Evolutionary conservation across 1,140 invertebrate genomes (phyloP).

Genomic region (Heliothis virescens): DNA sequence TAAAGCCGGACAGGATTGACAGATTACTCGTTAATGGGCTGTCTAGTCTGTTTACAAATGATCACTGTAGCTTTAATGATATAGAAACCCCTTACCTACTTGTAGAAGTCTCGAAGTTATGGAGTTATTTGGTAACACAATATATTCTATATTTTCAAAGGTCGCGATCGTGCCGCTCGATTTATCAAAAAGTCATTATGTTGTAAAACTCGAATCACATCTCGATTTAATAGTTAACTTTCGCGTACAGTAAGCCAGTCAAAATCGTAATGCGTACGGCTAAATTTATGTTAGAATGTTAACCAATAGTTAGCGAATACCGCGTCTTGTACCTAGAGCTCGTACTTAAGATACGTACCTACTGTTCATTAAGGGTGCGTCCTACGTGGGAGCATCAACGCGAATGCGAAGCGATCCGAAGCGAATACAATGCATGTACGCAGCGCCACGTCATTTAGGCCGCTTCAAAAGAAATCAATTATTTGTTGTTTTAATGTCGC

Average conservation of each 20-base stretch:
- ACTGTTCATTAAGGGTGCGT: slow-evolving; percentile 13
- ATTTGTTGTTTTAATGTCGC: too few relatives aligned
- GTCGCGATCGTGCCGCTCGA: too few relatives aligned
- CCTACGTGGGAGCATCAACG: too few relatives aligned
- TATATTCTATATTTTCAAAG: too few relatives aligned
- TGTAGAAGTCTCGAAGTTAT: not conserved
- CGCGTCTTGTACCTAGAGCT: slow-evolving; percentile 17
- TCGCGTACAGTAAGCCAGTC: not conserved
- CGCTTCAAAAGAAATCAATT: too few relatives aligned
- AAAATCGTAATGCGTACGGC: not conserved
- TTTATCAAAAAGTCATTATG: too few relatives aligned
- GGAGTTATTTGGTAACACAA: not conserved
- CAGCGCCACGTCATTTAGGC: too few relatives aligned
- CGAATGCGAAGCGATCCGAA: too few relatives aligned
- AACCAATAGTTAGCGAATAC: slow-evolving; percentile 34
- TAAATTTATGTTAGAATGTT: slow-evolving; percentile 15
- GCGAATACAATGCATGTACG: too few relatives aligned
- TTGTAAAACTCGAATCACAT: not conserved
- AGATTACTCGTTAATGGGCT: slow-evolving; percentile 15
- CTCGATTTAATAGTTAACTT: not conserved
- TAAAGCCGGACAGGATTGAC: slow-evolving; percentile 8
- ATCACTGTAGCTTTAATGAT: not conserved
- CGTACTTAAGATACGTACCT: slow-evolving; percentile 27
- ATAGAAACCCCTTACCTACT: not conserved
- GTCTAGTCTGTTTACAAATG: slow-evolving; percentile 2